Evolutionary conservation across 2,797 vertebrate species (phyloP), one percentile per base, ranked within the genome.

Genomic region (Crenuchus spilurus): DNA sequence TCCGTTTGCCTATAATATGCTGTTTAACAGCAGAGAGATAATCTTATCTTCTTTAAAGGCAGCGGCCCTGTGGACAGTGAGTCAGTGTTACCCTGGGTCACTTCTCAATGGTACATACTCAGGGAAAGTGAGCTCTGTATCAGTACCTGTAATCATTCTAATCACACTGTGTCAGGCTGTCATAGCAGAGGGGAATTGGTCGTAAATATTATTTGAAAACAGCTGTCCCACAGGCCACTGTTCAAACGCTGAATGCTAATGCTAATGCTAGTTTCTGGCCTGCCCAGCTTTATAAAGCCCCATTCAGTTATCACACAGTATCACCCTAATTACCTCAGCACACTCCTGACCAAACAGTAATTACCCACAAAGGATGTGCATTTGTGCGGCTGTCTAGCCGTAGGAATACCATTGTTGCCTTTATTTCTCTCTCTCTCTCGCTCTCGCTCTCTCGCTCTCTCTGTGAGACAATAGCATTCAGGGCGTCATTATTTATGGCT

Each of bases 401-500:
- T 67, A 62, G 75, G 41, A 80, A 76, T 46, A 67, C 63, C 42
- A 48, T 35, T 71, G 37, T 67, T 62, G 54, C 30, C 39, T 63
- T 13, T 65, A 16, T 31, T 26, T 24, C 14, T 11, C 46, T 68
- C 54, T 72, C 31, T 54, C 39, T 57, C 31, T 44, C 57, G 54
- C n/a, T 10, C 22, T n/a, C 26, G 39, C 41, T 49, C 70, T 54
- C 24, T 24, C 60, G 26, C 33, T 31, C 30, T 60, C 24, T 31
- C 46, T 24, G 4, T n/a, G 42, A 72, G 67, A 74, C 74, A 72
- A 68, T 79, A 67, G 49, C 74, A 52, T 82, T 73, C 80, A 67
- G 65, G 13, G 52, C 71, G 68, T 44, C 13, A 48, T 82, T 81
- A 82, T 86, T 86, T 86, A 84, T 77, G 71, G 78, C 75, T 63